Conservation (phyloP, 2,888 invertebrate species). For the Apamea sordens region DNA sequence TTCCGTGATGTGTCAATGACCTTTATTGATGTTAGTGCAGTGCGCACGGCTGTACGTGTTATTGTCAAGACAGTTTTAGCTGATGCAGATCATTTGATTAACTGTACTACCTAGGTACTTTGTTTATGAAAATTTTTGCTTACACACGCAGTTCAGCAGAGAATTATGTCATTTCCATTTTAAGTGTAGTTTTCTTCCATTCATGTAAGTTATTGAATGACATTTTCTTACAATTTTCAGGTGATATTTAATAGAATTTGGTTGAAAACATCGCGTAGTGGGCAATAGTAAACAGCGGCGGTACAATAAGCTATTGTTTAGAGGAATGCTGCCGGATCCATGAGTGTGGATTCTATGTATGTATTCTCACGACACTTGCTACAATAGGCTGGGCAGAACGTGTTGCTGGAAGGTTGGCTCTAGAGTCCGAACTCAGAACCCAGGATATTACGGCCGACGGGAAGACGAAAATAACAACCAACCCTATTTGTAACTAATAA, state of each 20-base stretch:
- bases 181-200: slow-evolving; percentile 36
- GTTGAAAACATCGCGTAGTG: slow-evolving; percentile 60
- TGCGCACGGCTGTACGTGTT: slow-evolving; percentile 53
- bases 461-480: neutral
- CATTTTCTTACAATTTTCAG: slow-evolving; percentile 60
- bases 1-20: slow-evolving; percentile 80
- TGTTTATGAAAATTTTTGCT: slow-evolving; percentile 35
- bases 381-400: slow-evolving; percentile 35
- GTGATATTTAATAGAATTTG: slow-evolving; percentile 62
- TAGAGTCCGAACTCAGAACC: neutral
- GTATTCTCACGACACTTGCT: slow-evolving; percentile 56
- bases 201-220: slow-evolving; percentile 51
- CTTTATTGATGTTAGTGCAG: slow-evolving; percentile 73
- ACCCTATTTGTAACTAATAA: too few species aligned
- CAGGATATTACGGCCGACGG: neutral
- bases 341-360: slow-evolving; percentile 53
- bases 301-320: slow-evolving; percentile 69
- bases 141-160: neutral
- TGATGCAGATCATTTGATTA: slow-evolving; percentile 40
- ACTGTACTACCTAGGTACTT: neutral
- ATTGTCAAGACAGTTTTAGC: slow-evolving; percentile 57
- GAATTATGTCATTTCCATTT: slow-evolving; percentile 58
- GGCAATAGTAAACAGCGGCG: slow-evolving; percentile 59
- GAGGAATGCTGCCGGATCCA: slow-evolving; percentile 66
- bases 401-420: neutral